Percentiles rank a stretch among this genome's conserved stretches.
Evolutionary conservation across 2,113 vertebrate species (phyloP).

Genomic region (Tragulus kanchil): DNA sequence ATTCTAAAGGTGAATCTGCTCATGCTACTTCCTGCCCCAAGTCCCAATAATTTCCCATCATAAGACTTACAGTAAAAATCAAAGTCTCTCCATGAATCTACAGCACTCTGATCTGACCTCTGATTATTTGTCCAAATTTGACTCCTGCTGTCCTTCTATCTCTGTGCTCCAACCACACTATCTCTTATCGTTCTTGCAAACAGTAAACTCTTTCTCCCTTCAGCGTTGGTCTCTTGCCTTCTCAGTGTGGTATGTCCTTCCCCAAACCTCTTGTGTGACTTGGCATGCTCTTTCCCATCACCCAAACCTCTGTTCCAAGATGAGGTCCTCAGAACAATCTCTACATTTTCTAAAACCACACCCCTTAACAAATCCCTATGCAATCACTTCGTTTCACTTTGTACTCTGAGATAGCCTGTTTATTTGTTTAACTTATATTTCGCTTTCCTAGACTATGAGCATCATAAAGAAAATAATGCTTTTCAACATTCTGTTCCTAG

Average conservation of each 20-base stretch:
- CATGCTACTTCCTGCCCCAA: background rate
- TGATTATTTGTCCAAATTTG: background rate
- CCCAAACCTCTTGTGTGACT: background rate
- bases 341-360: background rate
- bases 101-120: background rate
- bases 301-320: background rate
- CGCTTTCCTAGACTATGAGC: background rate
- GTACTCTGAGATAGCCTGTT: background rate
- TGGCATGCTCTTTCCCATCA: background rate
- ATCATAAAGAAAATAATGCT: background rate
- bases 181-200: background rate
- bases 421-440: slow-evolving; percentile 34
- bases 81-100: background rate
- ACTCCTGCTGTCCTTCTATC: background rate
- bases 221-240: background rate
- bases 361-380: background rate
- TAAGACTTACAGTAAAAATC: background rate
- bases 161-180: background rate
- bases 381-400: background rate
- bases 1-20: background rate
- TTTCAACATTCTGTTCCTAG: background rate
- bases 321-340: background rate
- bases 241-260: background rate
- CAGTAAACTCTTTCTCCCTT: background rate
- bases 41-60: background rate